Base-by-base conservation (phyloP, 1,140 invertebrate genomes). In the Micrasema minimum region DNA sequence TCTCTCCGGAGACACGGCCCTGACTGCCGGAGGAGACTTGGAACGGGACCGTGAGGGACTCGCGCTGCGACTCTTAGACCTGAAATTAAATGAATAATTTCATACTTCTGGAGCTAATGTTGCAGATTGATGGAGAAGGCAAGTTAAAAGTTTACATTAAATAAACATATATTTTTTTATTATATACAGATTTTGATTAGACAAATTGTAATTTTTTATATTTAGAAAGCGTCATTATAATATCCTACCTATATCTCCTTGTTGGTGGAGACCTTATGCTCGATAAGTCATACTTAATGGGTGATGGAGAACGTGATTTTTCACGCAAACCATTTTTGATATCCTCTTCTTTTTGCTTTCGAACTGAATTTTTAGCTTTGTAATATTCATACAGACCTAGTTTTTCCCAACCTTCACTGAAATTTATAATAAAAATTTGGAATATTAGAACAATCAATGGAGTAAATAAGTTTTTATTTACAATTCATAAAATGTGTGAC, bases 331-430 rank as follows among this genome's bases (percentile, higher is more conserved):
- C 93, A 20, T 84, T 85, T 10, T 82, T 82, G 55, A 96, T 91
- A 50, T 92, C 92, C 51, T 96, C 92, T 78, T 97, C 94, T 82
- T 96, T 97, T 75, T 92, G 88, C 79, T 95, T 96, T 70, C 91
- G 89, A 0, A 96, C 95, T 50, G 89, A 86, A 83, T 96, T 95
- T 83, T 99, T 99, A 0, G 96, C 94, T 85, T 96, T 96, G 82
- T 96, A 99, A 83, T 97, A 99, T 85, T 99, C 97, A 82, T 98
- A 98, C 18, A 99, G 85, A 68, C 95, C 96, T 77, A 98, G 85
- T 82, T 97, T 96, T 80, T 99, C 97, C 97, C 97, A 99, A 43
- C 97, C 97, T 80, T 99, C 96, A 84, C 94, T 96, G 85, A 86
- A 80, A 66, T 46, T 35, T 77, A 69, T 51, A 66, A 55, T 66